These are phyloP conservation scores for Numenius phaeopus DNA, from an alignment of 2,797 vertebrate genomes.

Conservation along the genomic window DNA sequence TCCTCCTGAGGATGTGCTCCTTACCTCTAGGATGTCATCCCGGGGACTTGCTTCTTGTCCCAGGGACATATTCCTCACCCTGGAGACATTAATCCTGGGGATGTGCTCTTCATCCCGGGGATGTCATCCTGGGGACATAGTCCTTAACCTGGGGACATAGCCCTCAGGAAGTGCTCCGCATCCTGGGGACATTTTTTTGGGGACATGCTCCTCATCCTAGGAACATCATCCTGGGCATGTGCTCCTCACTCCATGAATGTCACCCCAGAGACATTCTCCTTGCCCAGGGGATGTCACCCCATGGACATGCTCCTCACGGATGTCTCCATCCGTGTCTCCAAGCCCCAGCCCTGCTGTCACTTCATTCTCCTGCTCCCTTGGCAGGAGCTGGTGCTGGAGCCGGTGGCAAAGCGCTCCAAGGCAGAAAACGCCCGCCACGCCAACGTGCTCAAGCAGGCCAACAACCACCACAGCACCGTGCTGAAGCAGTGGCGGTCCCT, in stretches of 20 bases:
- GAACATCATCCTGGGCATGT: not conserved
- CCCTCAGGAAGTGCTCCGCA: not conserved
- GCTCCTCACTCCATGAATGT: not conserved
- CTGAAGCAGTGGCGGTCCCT: conserved; percentile 91
- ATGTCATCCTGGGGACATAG: not conserved
- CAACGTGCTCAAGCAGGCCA: conserved; percentile 86
- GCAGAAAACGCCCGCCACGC: conserved; percentile 86
- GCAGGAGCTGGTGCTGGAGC: conserved; percentile 90
- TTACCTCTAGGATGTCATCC: not conserved
- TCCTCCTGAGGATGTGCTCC: not conserved
- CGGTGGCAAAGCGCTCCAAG: conserved; percentile 81
- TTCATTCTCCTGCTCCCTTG: rapidly evolving
- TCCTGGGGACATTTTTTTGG: not conserved
- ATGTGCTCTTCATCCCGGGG: not conserved
- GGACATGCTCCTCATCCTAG: too few species aligned
- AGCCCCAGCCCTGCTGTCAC: not conserved
- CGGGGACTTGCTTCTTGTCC: not conserved
- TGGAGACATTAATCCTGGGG: not conserved
- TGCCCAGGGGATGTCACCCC: rapidly evolving
- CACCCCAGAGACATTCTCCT: not conserved
- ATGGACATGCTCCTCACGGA: not conserved
- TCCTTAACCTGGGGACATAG: not conserved
- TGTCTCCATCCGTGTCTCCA: not conserved
- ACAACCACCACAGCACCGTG: conserved; percentile 86
- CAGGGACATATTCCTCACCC: not conserved